Base-by-base conservation (phyloP, 2,888 invertebrate genomes). In the Microctonus brassicae region DNA sequence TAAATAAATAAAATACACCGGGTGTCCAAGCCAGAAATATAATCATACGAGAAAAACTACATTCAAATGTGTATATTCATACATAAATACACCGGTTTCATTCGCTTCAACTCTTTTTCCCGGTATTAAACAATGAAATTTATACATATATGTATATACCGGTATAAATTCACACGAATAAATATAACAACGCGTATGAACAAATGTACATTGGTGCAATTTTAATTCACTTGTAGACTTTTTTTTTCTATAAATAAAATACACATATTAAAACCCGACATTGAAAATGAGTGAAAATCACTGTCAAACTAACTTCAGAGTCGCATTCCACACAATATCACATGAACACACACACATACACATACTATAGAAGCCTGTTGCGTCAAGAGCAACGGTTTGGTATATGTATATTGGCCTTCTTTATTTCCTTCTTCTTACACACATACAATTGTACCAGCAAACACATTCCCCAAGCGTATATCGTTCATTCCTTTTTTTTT, bases 361-460 rank as follows among this genome's bases (percentile, higher is more conserved):
- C n/a, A n/a, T n/a, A 22, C 65, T 17, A 17, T n/a, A 58, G 47
- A n/a, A 52, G 63, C 72, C 67, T 66, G 66, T 71, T 72, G 72
- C 62, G 55, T 66, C 63, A 64, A 64, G 63, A 64, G 47, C 52
- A 52, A 52, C 63, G 63, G 34, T 34, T 26, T n/a, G 26, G 47
- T 9, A n/a, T n/a, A n/a, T n/a, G 47, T 47, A 47, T 47, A 47
- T 47, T n/a, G 47, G 47, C 47, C 47, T 47, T 47, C 47, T 47
- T 20, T 47, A 47, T 47, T 47, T 47, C 47, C 29, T 29, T 58
- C 58, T 29, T 34, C 33, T 57, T 26, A 10, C 57, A 57, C 29
- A 57, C 6, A 39, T 39, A 39, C n/a, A 29, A 4, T 29, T 17
- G 33, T 34, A 29, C 29, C 13, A 17, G 17, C 17, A 6, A 33